Conservation (phyloP, 2,888 invertebrate genomes). For the Tetranychus piercei region DNA sequence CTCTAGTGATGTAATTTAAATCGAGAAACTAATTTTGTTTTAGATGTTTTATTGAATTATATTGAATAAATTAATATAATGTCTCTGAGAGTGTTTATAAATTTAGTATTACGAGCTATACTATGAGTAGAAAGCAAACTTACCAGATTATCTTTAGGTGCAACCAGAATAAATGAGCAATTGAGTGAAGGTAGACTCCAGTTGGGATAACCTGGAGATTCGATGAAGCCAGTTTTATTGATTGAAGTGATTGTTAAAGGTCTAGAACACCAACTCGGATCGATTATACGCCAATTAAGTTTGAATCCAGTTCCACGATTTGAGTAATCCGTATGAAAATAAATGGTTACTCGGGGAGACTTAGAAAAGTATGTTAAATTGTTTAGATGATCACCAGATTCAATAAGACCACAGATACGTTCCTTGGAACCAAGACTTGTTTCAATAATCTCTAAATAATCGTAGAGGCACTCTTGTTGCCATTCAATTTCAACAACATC, state of each 20-base stretch:
- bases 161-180: constrained; percentile 50
- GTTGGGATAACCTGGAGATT: constrained; percentile 53
- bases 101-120: background rate
- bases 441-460: constrained; percentile 46
- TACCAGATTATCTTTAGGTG: constrained; percentile 29
- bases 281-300: constrained; percentile 15
- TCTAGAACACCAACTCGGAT: constrained; percentile 15
- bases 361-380: constrained; percentile 17
- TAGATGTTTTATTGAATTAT: too few relatives aligned
- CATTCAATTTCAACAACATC: constrained; percentile 48
- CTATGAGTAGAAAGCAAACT: background rate
- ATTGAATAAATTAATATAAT: too few relatives aligned
- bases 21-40: too few relatives aligned
- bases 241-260: constrained; percentile 1
- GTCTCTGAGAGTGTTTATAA: background rate
- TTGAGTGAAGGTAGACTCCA: constrained; percentile 50
- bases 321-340: constrained; percentile 14
- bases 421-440: background rate
- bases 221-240: constrained; percentile 2
- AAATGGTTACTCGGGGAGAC: constrained; percentile 8
- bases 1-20: too few relatives aligned
- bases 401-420: constrained; percentile 40
- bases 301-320: constrained; percentile 17
- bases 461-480: constrained; percentile 58
- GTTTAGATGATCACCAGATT: constrained; percentile 29